Evolutionary conservation across 2,888 invertebrate species (phyloP), one percentile per base, ranked within the genome.

Genomic region (Aleiodes alternator): DNA sequence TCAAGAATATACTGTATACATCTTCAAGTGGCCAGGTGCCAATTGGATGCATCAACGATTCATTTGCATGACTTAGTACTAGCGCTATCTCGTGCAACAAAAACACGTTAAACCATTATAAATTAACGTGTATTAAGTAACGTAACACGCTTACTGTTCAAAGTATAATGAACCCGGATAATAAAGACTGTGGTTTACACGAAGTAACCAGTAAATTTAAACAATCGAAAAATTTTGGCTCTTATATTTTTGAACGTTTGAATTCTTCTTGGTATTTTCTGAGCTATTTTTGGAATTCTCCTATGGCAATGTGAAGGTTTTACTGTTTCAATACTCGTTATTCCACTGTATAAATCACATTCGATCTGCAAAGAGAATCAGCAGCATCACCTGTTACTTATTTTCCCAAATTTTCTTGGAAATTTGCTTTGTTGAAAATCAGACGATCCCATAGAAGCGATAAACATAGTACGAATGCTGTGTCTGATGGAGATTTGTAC

Each of bases 1-100:
- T 79, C 75, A 77, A 64, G 64, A 77, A 76, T 73, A 73, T 72
- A 72, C 23, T 57, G 74, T 69, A 53, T 38, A 50, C 59, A 73
- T 69, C 64, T 23, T 72, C 75, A 72, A 76, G 80, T 84, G 85
- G 85, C 84, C 69, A 48, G 51, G 75, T 82, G 85, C 85, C 85
- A 85, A 85, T 85, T 82, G 80, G 78, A 80, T 78, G 69, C 77
- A 80, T 81, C 80, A 80, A 80, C 76, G 59, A 76, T 64, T 56
- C 11, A 57, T 72, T 31, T 57, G 12, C 55, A 61, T 73, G 73
- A 76, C 73, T 69, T 69, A 55, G 50, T 71, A 43, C 34, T 43
- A 53, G 51, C 53, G 29, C 38, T 48, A 53, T 71, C 50, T 73
- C 11, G 55, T 51, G 48, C 66, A 56, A 51, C 70, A 12, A 31